phyloP scores from a whole-genome alignment of 2,888 invertebrate species.

The Cephonodes hylas region DNA sequence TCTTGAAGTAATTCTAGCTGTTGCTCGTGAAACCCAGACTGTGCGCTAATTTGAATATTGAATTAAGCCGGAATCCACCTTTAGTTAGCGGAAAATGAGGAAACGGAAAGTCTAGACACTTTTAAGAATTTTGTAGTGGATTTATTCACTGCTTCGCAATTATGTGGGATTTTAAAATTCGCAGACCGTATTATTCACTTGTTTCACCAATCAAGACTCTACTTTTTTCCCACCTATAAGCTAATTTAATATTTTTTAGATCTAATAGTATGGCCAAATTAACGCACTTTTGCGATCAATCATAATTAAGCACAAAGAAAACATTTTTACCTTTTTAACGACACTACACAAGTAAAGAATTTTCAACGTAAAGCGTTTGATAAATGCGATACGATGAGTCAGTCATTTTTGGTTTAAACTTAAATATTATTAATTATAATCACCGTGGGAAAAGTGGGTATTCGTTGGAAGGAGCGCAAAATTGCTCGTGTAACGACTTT shows the following conservation, averaged over 20 bases:
- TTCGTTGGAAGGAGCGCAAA: not conserved
- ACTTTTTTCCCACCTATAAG: not conserved
- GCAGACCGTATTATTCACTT: not conserved
- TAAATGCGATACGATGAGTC: not conserved
- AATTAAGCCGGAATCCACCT: not conserved
- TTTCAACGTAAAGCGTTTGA: not conserved
- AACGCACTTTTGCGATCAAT: not conserved
- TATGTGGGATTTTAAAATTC: not conserved
- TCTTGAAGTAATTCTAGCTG: conserved; percentile 3
- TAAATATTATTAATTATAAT: not conserved
- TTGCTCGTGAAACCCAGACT: conserved; percentile 9
- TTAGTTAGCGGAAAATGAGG: conserved; percentile 1
- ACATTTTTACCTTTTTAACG: too few relatives aligned
- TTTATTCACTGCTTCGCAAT: not conserved
- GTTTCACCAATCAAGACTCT: not conserved
- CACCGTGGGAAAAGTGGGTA: not conserved
- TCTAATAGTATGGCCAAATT: not conserved
- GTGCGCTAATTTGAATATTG: conserved; percentile 1
- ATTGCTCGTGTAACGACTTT: not conserved
- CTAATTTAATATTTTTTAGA: not conserved
- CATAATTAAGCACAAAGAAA: not conserved
- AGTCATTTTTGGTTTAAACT: not conserved
- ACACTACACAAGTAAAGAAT: not conserved
- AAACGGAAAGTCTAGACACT: not conserved
- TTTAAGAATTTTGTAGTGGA: not conserved